Percentiles rank a stretch among this genome's conserved stretches.
Conservation (phyloP, 2,113 vertebrate species). For the Mus spicilegus region DNA sequence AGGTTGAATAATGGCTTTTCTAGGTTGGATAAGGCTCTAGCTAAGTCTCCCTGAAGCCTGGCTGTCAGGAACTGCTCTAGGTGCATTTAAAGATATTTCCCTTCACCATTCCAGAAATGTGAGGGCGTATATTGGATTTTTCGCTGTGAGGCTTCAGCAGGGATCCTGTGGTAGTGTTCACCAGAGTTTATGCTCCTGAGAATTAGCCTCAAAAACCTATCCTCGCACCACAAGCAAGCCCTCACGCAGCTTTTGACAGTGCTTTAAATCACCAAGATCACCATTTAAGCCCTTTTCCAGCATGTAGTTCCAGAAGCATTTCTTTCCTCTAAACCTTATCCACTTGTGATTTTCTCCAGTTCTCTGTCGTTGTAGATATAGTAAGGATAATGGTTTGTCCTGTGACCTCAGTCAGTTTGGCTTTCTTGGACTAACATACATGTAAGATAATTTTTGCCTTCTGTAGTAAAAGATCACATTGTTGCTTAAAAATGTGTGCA, state of each 20-base stretch:
- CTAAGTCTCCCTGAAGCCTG: not conserved
- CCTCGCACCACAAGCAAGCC: not conserved
- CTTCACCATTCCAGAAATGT: not conserved
- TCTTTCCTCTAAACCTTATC: not conserved
- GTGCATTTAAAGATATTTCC: not conserved
- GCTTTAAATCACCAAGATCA: not conserved
- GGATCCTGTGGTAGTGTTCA: not conserved
- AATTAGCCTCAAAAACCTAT: not conserved
- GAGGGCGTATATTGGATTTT: not conserved
- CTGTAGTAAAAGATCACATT: not conserved
- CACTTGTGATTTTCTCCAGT: not conserved
- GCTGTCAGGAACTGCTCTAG: not conserved
- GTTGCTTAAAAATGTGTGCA: not conserved
- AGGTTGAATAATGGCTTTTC: not conserved
- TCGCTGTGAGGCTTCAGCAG: not conserved
- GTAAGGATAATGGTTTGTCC: not conserved
- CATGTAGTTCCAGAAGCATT: not conserved
- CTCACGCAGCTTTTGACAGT: not conserved
- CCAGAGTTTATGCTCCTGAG: not conserved
- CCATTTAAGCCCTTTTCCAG: not conserved
- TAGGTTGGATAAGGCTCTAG: not conserved
- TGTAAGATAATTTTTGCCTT: not conserved
- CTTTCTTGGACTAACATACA: not conserved
- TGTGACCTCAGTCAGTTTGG: not conserved
- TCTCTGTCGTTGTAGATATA: not conserved